Base-by-base conservation (phyloP, 2,113 vertebrate genomes). In the Pseudorhombus dupliciocellatus region DNA sequence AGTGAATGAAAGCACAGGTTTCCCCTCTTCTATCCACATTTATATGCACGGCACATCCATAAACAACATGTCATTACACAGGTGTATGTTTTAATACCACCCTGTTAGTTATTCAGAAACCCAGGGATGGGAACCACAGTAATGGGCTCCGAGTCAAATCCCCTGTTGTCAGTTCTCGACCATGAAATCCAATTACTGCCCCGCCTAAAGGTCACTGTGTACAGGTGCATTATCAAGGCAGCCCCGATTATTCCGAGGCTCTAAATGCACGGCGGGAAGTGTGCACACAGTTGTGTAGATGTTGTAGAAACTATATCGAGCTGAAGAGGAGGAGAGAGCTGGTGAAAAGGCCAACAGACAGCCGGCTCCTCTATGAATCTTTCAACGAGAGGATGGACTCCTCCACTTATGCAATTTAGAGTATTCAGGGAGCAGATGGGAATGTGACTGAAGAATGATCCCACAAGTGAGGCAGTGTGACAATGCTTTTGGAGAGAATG, bases 361-460 rank as follows among this genome's bases (percentile, higher is more conserved):
- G 18, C 46, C 18, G 2, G 46, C 18, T 50, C 40, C 70, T 78
- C 68, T 34, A 62, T 30, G 75, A 85, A 87, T 63, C 73, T 75
- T 87, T 81, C 12, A 28, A 22, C 51, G 79, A 58, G 54, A 68
- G 9, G 66, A 78, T 37, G 75, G 79, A 60, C 31, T 66, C 34
- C 78, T 34, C 64, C 58, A 44, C 69, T 79, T 75, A 69, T 52
- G 57, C 40, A 87, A 37, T 83, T 83, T 74, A 74, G 58, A 75
- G 71, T 71, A 71, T 85, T 79, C 63, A 79, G 22, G 5, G 61
- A 88, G 58, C 85, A 89, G 84, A 88, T 85, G 85, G 82, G 69
- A 85, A 68, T 77, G 77, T n/a, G 75, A 77, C 51, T 78, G 75
- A 71, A 71, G 78, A 85, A 52, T 65, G 85, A 67, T 80, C 70